Evolutionary conservation across 2,888 invertebrate species (phyloP), one percentile per base, ranked within the genome.

Genomic region (Gnatocerus cornutus): DNA sequence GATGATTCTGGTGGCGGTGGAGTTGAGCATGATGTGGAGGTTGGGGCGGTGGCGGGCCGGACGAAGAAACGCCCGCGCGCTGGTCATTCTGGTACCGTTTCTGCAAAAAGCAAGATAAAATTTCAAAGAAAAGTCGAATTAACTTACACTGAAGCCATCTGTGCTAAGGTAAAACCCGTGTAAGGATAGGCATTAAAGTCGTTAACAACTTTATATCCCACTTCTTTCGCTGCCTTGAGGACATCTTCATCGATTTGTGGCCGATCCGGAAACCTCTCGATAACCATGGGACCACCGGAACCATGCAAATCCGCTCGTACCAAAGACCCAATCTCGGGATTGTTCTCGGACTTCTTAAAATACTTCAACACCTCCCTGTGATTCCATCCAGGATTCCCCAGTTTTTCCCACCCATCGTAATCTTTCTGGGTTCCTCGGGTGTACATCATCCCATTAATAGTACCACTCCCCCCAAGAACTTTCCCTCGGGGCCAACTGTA

Each of bases 361-460:
- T 92, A 93, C 0, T 91, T 91, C 9, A 92, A 83, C 0, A 90
- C 89, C 71, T 90, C 88, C 7, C 37, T 8, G 9, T 62, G 37
- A 3, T 89, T 87, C 92, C 92, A 93, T 10, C 90, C 91, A 0
- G 82, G 77, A 9, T 91, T 91, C 0, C 92, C 92, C 71, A 88
- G 87, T 7, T 85, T 85, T 2, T 87, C 91, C 92, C 93, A 93
- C 0, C 87, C 85, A 77, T 92, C 89, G 82, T 90, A 93, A 83
- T 93, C 92, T 0, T 85, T 87, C 0, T 89, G 85, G 77, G 90
- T 89, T 0, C 93, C 92, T 2, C 93, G 86, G 81, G 90, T 88
- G 13, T 64, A 93, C 89, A 91, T 92, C 93, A 93, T 93, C 0
- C 93, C 93, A 79, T 93, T 93, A 64, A 91, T 88, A 0, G 89